Evolutionary conservation across 2,888 invertebrate genomes (phyloP), one percentile per base, ranked within the genome.

Genomic region (Leptinotarsa tumamoca): DNA sequence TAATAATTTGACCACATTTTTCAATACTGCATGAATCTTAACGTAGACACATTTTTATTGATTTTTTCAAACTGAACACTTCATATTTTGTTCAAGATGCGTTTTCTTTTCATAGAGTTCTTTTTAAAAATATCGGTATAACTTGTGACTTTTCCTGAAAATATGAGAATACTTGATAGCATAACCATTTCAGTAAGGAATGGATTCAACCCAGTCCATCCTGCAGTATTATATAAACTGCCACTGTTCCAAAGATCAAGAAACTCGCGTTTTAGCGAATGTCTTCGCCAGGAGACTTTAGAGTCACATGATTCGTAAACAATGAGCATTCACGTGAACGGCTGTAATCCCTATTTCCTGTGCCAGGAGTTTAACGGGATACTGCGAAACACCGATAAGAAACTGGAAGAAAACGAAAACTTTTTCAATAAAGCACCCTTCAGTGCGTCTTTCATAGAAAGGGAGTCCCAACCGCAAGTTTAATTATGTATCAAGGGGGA

Each of bases 321-420:
- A 58, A 14, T 58, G 23, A 58, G 23, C 58, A 15, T 23, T 23
- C 58, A 58, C 23, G 58, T 58, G 58, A 58, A 58, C 58, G 15
- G 21, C 23, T 14, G 58, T 3, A 58, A 21, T 23, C 21, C 23
- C 21, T 0, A 23, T 4, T 23, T 58, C 15, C 23, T 21, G 58
- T 58, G 23, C 58, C 23, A 15, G 58, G 23, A 58, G 23, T 58
- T 23, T 15, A 58, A 23, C 54, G 10, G 54, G 54, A 18, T 58
- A 21, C 58, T 58, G 58, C 58, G 58, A 58, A 58, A 58, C 27
- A 14, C 58, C 58, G 58, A 58, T 58, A 58, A 58, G 58, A 58
- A 58, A 23, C 23, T 58, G 23, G 21, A 14, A 23, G 23, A 58
- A 21, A 58, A 58, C 23, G 58, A 18, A 54, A 54, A 54, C 54